These are phyloP conservation scores for Alosa sapidissima DNA, from an alignment of 2,797 vertebrate genomes.

Conservation along the genomic window DNA sequence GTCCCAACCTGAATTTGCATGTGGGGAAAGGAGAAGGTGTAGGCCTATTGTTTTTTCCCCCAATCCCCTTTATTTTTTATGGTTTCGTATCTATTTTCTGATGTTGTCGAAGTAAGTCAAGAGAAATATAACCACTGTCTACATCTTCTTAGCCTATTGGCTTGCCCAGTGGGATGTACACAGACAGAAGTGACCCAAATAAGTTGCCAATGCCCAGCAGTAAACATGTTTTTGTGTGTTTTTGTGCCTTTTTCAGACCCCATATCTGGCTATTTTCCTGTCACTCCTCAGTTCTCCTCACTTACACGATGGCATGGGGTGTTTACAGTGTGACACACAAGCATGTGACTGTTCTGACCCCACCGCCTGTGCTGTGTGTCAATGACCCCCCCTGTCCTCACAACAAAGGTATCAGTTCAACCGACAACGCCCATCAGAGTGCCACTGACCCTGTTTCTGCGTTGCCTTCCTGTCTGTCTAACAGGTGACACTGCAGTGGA, in stretches of 20 bases:
- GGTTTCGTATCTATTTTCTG: not conserved
- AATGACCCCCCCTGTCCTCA: slow-evolving; percentile 29
- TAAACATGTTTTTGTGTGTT: not conserved
- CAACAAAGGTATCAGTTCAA: slow-evolving; percentile 20
- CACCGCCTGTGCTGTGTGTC: not conserved
- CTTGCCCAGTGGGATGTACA: not conserved
- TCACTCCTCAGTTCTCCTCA: not conserved
- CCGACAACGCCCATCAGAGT: slow-evolving; percentile 42
- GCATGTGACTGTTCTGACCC: slow-evolving; percentile 34
- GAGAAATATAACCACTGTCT: not conserved
- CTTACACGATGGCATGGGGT: not conserved
- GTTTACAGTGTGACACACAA: slow-evolving; percentile 1
- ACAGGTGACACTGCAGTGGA: not conserved
- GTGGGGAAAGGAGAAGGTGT: too few relatives aligned
- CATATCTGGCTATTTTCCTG: not conserved
- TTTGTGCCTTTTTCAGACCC: not conserved
- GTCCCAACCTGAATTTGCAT: too few relatives aligned
- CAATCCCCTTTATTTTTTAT: not conserved
- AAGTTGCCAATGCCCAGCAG: not conserved
- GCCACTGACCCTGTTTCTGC: slow-evolving; percentile 54
- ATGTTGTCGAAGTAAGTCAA: not conserved
- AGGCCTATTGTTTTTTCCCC: not conserved
- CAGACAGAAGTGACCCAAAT: not conserved
- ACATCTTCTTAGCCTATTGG: not conserved
- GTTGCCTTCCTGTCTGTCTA: not conserved